Conservation (phyloP, 2,888 invertebrate species). For the Neocrepidodera transversa region DNA sequence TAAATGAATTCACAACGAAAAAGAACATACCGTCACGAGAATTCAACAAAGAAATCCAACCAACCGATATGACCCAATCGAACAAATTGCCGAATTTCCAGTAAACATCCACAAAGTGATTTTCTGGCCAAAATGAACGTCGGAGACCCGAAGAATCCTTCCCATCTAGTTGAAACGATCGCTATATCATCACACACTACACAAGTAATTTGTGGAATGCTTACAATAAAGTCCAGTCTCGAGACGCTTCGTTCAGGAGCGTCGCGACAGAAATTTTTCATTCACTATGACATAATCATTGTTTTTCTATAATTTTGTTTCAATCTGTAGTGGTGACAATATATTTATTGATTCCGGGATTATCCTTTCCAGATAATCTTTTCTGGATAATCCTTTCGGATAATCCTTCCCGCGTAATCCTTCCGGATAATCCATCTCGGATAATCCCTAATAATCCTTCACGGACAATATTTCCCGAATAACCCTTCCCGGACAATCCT, state of each 20-base stretch:
- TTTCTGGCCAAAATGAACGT: conserved; percentile 20
- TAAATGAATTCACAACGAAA: not conserved
- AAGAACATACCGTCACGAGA: not conserved
- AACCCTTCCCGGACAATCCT: no score
- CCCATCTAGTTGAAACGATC: conserved; percentile 25
- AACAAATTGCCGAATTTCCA: conserved; percentile 27
- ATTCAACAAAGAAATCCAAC: conserved; percentile 14
- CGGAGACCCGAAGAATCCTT: conserved; percentile 2
- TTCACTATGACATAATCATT: not conserved
- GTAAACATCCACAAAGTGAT: conserved; percentile 24
- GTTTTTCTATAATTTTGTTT: not conserved
- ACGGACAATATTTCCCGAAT: no score
- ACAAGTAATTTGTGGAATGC: conserved; percentile 26
- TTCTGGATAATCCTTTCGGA: no score
- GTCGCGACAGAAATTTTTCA: no score
- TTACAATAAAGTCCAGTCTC: conserved; percentile 24
- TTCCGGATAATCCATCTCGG: no score
- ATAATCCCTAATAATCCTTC: no score
- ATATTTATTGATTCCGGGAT: no score
- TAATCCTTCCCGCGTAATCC: no score
- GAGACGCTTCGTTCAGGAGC: conserved; percentile 1
- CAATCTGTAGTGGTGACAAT: no score
- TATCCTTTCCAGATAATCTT: no score
- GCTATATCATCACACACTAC: conserved; percentile 25
- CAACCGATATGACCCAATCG: conserved; percentile 20